A percentile compares a stretch with the other conserved stretches of the same genome.
Conservation (phyloP, 2,888 invertebrate genomes). For the Pammene aurita region DNA sequence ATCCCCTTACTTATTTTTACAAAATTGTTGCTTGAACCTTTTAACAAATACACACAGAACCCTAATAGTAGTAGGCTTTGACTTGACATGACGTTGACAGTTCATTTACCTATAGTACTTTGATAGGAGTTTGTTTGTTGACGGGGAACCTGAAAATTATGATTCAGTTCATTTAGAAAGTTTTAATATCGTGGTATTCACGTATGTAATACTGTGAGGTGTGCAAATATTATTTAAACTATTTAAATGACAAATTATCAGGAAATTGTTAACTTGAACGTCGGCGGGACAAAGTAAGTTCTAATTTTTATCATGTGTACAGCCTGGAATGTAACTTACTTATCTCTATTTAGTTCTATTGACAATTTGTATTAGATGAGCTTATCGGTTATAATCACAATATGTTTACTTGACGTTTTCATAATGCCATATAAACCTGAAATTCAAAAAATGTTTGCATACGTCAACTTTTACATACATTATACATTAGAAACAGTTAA, state of each 20-base stretch:
- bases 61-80: slow-evolving; percentile 1
- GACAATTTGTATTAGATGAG: not conserved
- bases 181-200: slow-evolving; percentile 25
- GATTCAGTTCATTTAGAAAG: slow-evolving; percentile 38
- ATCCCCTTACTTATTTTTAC: too few relatives aligned
- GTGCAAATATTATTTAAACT: slow-evolving; percentile 30
- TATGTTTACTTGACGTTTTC: not conserved
- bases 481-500: slow-evolving; percentile 3
- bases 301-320: slow-evolving; percentile 46
- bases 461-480: not conserved
- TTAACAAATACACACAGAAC: not conserved
- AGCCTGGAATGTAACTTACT: slow-evolving; percentile 26
- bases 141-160: slow-evolving; percentile 33
- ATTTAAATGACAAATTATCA: slow-evolving; percentile 75
- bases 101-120: slow-evolving; percentile 21
- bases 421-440: not conserved
- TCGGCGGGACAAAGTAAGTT: slow-evolving; percentile 95
- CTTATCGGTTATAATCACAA: not conserved
- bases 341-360: not conserved
- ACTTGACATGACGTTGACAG: slow-evolving; percentile 36
- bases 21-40: too few relatives aligned
- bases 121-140: slow-evolving; percentile 38
- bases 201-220: slow-evolving; percentile 26
- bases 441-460: not conserved
- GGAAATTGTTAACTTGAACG: slow-evolving; percentile 95